phyloP scores from a whole-genome alignment of 1,140 invertebrate genomes.

The Globodera ellingtonae region DNA sequence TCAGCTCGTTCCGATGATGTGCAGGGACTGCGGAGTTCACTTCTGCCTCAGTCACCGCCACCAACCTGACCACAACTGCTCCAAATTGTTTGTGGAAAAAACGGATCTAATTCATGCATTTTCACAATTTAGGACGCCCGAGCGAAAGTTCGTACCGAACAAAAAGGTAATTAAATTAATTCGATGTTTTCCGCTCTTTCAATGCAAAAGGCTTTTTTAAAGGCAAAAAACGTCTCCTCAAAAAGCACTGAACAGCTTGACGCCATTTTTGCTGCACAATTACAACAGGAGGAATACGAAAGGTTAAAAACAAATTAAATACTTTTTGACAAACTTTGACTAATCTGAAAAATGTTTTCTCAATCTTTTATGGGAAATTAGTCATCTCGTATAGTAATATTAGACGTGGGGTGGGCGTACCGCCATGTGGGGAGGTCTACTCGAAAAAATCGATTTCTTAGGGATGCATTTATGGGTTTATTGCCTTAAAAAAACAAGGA shows the following conservation, averaged over 20 bases:
- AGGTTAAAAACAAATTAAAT: not conserved
- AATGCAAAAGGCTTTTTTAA: not conserved
- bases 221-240: not conserved
- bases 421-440: no score
- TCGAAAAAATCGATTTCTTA: no score
- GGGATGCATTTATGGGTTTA: no score
- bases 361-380: no score
- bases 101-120: not conserved
- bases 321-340: no score
- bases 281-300: slow-evolving; percentile 22
- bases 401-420: no score
- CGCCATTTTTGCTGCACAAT: slow-evolving; percentile 20
- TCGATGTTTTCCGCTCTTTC: not conserved
- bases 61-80: slow-evolving; percentile 13
- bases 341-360: no score
- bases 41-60: slow-evolving; percentile 27
- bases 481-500: no score
- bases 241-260: slow-evolving; percentile 13
- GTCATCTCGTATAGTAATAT: no score
- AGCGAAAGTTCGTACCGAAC: not conserved
- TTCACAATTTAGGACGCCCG: not conserved
- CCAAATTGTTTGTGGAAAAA: not conserved
- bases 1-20: slow-evolving; percentile 15
- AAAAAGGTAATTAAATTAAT: not conserved
- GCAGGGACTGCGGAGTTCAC: slow-evolving; percentile 7